Percentiles rank a stretch among this genome's conserved stretches.
Evolutionary conservation across 2,797 vertebrate species (phyloP).

Genomic region (Darevskia mixta): DNA sequence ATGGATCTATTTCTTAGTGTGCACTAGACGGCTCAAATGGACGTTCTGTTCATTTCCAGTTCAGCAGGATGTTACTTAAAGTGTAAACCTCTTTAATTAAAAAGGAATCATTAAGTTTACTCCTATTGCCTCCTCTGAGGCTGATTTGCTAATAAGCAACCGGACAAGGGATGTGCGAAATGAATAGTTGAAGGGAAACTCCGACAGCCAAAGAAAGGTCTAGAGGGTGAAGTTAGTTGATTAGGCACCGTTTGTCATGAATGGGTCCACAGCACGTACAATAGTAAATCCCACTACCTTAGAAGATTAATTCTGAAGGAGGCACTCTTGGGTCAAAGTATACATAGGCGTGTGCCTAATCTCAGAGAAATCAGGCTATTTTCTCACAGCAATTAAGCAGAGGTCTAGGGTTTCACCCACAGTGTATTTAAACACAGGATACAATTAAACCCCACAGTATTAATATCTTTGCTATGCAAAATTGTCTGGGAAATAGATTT

Average conservation of each 20-base stretch:
- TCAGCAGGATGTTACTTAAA: slow-evolving; percentile 72
- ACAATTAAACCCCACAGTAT: slow-evolving; percentile 87
- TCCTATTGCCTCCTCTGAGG: slow-evolving; percentile 71
- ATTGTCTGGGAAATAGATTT: slow-evolving; percentile 87
- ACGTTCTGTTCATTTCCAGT: slow-evolving; percentile 70
- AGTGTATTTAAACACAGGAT: slow-evolving; percentile 89
- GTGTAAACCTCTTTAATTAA: slow-evolving; percentile 75
- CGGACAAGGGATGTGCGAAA: slow-evolving; percentile 82
- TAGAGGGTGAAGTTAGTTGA: slow-evolving; percentile 80
- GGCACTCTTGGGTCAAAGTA: slow-evolving; percentile 86
- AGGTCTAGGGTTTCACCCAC: slow-evolving; percentile 87
- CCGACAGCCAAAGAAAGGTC: slow-evolving; percentile 79
- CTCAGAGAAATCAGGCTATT: slow-evolving; percentile 86
- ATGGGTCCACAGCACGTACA: slow-evolving; percentile 77
- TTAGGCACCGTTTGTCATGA: slow-evolving; percentile 82
- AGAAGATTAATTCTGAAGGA: slow-evolving; percentile 89
- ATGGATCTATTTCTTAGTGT: slow-evolving; percentile 58
- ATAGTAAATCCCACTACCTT: slow-evolving; percentile 86
- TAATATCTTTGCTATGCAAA: slow-evolving; percentile 86
- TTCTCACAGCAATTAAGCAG: slow-evolving; percentile 89
- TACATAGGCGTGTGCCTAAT: slow-evolving; percentile 87
- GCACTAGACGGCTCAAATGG: slow-evolving; percentile 64
- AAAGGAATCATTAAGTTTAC: slow-evolving; percentile 75
- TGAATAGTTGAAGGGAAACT: slow-evolving; percentile 78
- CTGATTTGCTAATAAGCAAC: slow-evolving; percentile 83